A percentile compares a stretch with the other conserved stretches of the same genome.
These are phyloP conservation scores for Zapornia atra DNA, from an alignment of 2,113 vertebrate genomes.

Conservation along the genomic window DNA sequence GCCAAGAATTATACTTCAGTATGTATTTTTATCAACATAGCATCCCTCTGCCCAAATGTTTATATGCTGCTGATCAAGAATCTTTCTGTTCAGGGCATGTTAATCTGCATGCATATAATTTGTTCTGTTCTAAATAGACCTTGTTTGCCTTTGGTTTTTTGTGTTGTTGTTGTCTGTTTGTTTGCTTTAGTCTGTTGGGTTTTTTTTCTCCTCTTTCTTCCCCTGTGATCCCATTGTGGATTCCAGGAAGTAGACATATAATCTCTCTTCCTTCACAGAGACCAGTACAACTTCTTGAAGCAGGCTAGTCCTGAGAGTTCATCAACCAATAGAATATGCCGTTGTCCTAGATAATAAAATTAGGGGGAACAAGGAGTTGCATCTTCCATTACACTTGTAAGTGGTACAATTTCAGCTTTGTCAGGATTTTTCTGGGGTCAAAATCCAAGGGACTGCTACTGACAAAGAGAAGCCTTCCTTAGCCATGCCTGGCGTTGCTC, in stretches of 20 bases:
- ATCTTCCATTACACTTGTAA: background rate
- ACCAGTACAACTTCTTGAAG: background rate
- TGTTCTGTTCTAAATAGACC: background rate
- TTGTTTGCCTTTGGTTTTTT: background rate
- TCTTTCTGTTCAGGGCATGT: background rate
- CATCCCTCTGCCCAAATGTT: background rate
- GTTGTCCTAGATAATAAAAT: background rate
- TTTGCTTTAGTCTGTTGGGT: background rate
- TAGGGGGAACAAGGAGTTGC: background rate
- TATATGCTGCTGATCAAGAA: background rate
- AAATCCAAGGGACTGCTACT: background rate
- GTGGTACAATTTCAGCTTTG: slow-evolving; percentile 7
- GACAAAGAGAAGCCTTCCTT: background rate
- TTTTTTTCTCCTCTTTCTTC: background rate
- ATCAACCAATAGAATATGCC: background rate
- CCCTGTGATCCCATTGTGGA: background rate
- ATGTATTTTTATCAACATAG: background rate
- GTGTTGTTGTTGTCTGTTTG: too few species aligned
- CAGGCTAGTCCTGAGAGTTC: background rate
- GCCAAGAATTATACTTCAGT: background rate
- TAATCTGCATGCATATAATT: background rate
- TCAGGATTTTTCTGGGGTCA: slow-evolving; percentile 1
- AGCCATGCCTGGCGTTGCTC: background rate
- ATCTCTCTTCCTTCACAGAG: background rate
- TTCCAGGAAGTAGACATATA: background rate